Conservation (phyloP, 2,888 invertebrate genomes). For the Agrypnus murinus region DNA sequence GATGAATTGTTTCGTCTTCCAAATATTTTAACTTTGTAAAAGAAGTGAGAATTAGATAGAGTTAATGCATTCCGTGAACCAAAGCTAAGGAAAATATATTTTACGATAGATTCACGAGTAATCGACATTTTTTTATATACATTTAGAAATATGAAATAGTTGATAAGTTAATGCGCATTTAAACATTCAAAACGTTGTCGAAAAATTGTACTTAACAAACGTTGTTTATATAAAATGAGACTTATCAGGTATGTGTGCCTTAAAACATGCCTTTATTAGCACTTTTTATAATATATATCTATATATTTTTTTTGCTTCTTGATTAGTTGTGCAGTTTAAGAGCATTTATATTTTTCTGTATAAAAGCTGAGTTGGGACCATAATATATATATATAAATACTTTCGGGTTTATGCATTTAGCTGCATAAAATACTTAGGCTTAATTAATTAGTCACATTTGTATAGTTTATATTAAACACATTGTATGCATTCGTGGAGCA, state of each 20-base stretch:
- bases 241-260: constrained; percentile 61
- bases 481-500: constrained; percentile 15
- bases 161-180: constrained; percentile 55
- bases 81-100: constrained; percentile 57
- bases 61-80: constrained; percentile 64
- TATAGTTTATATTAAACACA: constrained; percentile 48
- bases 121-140: constrained; percentile 42
- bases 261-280: constrained; percentile 55
- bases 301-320: constrained; percentile 34
- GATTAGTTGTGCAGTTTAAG: constrained; percentile 30
- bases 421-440: constrained; percentile 41
- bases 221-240: constrained; percentile 57
- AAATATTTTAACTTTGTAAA: constrained; percentile 45
- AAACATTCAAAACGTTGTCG: constrained; percentile 55
- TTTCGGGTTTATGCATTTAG: constrained; percentile 43
- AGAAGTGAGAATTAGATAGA: constrained; percentile 52
- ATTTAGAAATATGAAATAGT: constrained; percentile 32
- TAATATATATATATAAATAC: constrained; percentile 30
- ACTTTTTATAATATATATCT: too few species aligned
- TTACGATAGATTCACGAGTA: constrained; percentile 38
- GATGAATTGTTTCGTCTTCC: constrained; percentile 58
- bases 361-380: constrained; percentile 45
- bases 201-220: constrained; percentile 62
- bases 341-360: constrained; percentile 36
- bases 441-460: constrained; percentile 38